Base-by-base conservation (phyloP, 1,140 invertebrate genomes). In the Drosophila sechellia region DNA sequence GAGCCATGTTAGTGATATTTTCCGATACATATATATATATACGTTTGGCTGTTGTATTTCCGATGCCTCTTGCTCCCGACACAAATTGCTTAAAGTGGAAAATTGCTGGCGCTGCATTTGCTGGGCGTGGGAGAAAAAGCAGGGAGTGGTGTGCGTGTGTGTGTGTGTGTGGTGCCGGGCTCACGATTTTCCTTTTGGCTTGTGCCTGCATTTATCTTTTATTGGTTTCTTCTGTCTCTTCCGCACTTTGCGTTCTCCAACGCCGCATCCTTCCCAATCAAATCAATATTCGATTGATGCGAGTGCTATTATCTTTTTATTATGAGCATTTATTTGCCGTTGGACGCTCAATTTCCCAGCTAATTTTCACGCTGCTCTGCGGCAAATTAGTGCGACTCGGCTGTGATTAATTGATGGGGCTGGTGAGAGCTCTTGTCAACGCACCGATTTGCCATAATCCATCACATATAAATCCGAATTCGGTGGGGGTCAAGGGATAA, bases 201-300 rank as follows among this genome's bases (percentile, higher is more conserved):
- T 49, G 50, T 56, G 64, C 64, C 64, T 89, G 84, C 84, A 89
- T 84, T 75, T 89, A 89, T 89, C 84, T 89, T 89, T 89, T 89
- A 89, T 89, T 89, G 79, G 46, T 66, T 59, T 49, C 64, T 78
- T 27, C 49, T 57, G 53, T 68, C 59, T 77, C 34, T 39, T 37
- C 57, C 35, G 39, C 27, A 31, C 48, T 37, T 8, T 8, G 43
- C 12, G 22, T 46, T 25, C 49, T 10, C 40, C 20, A 31, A 12
- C 20, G 39, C 37, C 15, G 20, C 45, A 65, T 42, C 45, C 66
- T 52, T 75, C 70, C 46, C 84, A 81, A 84, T 84, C 84, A 83
- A 89, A 89, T 89, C 84, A 89, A 89, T 89, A 89, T 89, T 80
- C 84, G 84, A 89, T 89, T 89, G 84, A 89, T 89, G 84, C 84